Percentiles rank a stretch among this genome's conserved stretches.
These are phyloP conservation scores for Candoia aspera DNA, from an alignment of 2,113 vertebrate species.

Conservation along the genomic window DNA sequence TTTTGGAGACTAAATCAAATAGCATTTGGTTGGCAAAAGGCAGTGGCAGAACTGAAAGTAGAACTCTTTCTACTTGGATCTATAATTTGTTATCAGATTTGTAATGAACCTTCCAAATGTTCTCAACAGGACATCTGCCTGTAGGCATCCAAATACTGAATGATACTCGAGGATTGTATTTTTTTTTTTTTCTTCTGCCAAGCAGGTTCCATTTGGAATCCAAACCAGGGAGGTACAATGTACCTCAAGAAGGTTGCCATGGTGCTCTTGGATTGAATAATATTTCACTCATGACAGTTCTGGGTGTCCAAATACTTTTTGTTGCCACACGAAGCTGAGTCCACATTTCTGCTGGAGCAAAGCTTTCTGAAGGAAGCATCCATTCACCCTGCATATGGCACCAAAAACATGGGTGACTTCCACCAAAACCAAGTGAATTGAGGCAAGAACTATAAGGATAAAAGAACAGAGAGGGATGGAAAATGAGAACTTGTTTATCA, in stretches of 20 bases:
- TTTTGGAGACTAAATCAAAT: constrained; percentile 2
- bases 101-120: constrained; percentile 48
- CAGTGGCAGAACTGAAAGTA: constrained; percentile 28
- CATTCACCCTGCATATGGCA: constrained; percentile 32
- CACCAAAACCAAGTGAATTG: constrained; percentile 42
- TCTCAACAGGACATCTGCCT: constrained; percentile 36
- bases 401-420: constrained; percentile 34
- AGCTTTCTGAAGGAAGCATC: constrained; percentile 53
- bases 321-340: constrained; percentile 38
- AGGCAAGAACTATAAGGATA: background rate
- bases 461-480: background rate
- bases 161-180: constrained; percentile 27
- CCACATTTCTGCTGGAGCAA: constrained; percentile 49
- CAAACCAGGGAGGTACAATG: constrained; percentile 39
- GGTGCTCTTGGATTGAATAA: constrained; percentile 49
- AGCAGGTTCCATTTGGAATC: constrained; percentile 53
- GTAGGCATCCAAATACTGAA: constrained; percentile 34
- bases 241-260: constrained; percentile 51
- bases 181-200: constrained; percentile 10
- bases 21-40: constrained; percentile 28
- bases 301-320: constrained; percentile 35
- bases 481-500: constrained; percentile 73
- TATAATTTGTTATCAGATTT: constrained; percentile 47
- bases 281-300: constrained; percentile 31
- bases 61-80: constrained; percentile 37